Conservation (phyloP, 2,113 vertebrate species). For the Numida meleagris region DNA sequence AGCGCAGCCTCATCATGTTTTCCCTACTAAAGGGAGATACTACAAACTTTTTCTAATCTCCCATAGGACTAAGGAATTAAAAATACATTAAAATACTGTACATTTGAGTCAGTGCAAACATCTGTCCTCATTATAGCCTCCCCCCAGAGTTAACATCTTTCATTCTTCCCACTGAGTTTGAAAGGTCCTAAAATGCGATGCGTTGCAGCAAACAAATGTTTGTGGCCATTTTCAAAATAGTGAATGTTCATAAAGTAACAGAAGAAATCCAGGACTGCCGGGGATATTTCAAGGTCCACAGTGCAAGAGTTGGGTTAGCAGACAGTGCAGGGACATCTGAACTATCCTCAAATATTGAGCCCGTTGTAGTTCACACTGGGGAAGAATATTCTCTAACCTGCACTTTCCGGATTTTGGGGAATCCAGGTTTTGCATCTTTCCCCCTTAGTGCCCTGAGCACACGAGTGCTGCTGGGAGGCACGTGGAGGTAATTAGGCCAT, state of each 20-base stretch:
- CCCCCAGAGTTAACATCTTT: not conserved
- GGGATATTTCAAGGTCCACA: not conserved
- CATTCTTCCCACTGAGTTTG: not conserved
- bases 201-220: not conserved
- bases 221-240: not conserved
- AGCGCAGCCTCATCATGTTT: not conserved
- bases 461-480: not conserved
- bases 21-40: not conserved
- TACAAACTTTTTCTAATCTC: not conserved
- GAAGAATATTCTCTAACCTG: not conserved
- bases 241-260: not conserved
- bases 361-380: not conserved
- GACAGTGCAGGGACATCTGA: accelerated
- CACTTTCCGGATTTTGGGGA: not conserved
- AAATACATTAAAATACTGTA: not conserved
- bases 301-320: accelerated
- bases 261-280: not conserved
- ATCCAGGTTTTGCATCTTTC: not conserved
- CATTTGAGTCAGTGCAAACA: not conserved
- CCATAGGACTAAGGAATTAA: not conserved
- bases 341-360: not conserved
- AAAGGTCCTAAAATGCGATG: accelerated
- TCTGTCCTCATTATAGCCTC: not conserved
- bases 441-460: not conserved
- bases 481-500: not conserved